Evolutionary conservation across 2,797 vertebrate genomes (phyloP), one percentile per base, ranked within the genome.

Genomic region (Pipistrellus nathusii): DNA sequence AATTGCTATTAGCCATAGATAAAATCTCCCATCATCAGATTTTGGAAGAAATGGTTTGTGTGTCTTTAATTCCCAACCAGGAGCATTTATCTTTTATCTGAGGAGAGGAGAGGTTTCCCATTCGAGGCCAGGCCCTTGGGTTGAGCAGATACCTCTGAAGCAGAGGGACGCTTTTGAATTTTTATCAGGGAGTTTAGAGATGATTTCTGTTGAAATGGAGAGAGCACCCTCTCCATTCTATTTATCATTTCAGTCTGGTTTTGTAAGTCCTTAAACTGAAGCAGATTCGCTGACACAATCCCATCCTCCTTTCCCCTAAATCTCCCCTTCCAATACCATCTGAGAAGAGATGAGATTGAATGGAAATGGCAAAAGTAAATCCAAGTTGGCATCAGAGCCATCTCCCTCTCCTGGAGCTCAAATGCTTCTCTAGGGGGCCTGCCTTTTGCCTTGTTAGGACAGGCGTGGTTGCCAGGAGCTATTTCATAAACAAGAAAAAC

Each of bases 131-230:
- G n/a, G 71, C 18, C 51, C 48, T 48, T 32, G 35, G 41, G 23
- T 76, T 72, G 73, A 88, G 68, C 18, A 76, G 66, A 96, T 62
- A 62, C 44, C 55, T 85, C 55, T 64, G 84, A 85, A 66, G 44
- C 5, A 51, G 53, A 82, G 17, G 5, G 5, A 27, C 41, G 3
- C 18, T 41, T 64, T 48, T 68, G 44, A 78, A 72, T 90, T 94
- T 82, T 92, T 53, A 41, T 93, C 66, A 72, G 20, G n/a, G 75
- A 84, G 17, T 57, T 51, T 69, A 41, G 69, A 27, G 44, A 44
- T 94, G 81, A n/a, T 73, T 85, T 94, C 25, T 75, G 1, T 23
- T 82, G n/a, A 80, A 90, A 78, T 18, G 51, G 6, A 48, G 55
- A 30, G 8, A 77, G 21, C 38, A 44, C 14, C 27, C 38, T 76